Base-by-base conservation (phyloP, 1,140 invertebrate genomes). In the Doryteuthis pealeii region DNA sequence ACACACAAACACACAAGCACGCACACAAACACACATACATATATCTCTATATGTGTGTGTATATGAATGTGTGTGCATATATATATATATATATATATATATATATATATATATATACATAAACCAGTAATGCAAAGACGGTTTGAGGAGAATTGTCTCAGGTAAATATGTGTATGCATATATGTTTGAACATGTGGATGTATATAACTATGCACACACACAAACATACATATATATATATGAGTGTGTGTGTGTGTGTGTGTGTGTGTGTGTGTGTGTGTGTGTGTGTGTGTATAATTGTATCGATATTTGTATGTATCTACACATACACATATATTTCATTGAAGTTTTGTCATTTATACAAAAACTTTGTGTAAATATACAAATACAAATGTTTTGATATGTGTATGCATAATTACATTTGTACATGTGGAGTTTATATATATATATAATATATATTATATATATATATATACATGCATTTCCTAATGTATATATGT, bases 401-500 rank as follows among this genome's bases (percentile, higher is more conserved):
- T 26, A 26, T n/a, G 12, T 66, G 26, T 66, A 31, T 10, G 30
- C 26, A 66, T 66, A n/a, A 65, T 26, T n/a, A 26, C n/a, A n/a
- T 26, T 26, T n/a, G 15, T 65, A 26, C 28, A 26, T 15, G 58
- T 26, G 28, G 6, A 65, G 6, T n/a, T 65, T 65, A 65, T 65
- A 65, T 30, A 65, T n/a, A 12, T 14, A 12, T 10, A 35, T 18
- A 35, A n/a, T 35, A 32, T 6, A 71, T 35, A 49, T 40, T 40
- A 58, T 58, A 58, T 28, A 58, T 58, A 58, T 58, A 58, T 58
- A 58, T 58, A 58, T 58, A 33, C 28, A 18, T 18, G 76, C 78
- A 70, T 65, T 80, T 79, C 72, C 78, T 78, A 54, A 82, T 75
- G 75, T 79, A 78, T 80, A 76, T 3, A 14, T 70, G 77, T 85